phyloP scores from a whole-genome alignment of 2,797 vertebrate species.

The Pteronotus mesoamericanus region DNA sequence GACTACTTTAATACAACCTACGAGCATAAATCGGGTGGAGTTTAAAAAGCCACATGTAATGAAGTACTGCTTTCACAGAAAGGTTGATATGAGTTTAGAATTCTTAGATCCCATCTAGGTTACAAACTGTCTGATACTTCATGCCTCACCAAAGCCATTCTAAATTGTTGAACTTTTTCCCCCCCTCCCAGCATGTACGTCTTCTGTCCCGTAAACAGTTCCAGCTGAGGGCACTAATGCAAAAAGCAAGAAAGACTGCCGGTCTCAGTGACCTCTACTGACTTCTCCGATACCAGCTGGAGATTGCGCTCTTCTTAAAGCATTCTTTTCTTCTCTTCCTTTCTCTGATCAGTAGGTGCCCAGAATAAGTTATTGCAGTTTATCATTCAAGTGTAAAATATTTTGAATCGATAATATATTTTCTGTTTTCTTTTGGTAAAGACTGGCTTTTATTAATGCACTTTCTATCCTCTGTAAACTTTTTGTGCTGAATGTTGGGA shows the following conservation, averaged over 20 bases:
- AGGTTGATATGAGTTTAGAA: neutral
- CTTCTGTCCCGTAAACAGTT: constrained; percentile 99
- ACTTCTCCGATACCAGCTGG: constrained; percentile 71
- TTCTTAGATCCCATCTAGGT: neutral
- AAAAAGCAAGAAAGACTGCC: constrained; percentile 98
- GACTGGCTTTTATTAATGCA: constrained; percentile 88
- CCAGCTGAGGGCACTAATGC: constrained; percentile 98
- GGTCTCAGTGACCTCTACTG: constrained; percentile 98
- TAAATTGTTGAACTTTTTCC: constrained; percentile 51
- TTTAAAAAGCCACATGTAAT: neutral
- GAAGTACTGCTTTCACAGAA: neutral
- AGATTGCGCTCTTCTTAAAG: constrained; percentile 65
- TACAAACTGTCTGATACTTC: constrained; percentile 22
- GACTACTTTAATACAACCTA: neutral
- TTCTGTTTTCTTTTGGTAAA: constrained; percentile 86
- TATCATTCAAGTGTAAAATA: constrained; percentile 88
- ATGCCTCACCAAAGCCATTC: neutral
- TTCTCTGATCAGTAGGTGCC: constrained; percentile 82
- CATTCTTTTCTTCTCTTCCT: constrained; percentile 74
- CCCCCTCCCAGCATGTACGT: constrained; percentile 90
- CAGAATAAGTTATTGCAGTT: constrained; percentile 86
- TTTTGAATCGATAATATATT: constrained; percentile 91
- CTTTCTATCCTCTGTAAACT: constrained; percentile 87
- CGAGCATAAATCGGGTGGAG: neutral
- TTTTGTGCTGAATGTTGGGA: constrained; percentile 83